Evolutionary conservation across 1,140 invertebrate genomes (phyloP), one percentile per base, ranked within the genome.

Genomic region (Cheumatopsyche charites): DNA sequence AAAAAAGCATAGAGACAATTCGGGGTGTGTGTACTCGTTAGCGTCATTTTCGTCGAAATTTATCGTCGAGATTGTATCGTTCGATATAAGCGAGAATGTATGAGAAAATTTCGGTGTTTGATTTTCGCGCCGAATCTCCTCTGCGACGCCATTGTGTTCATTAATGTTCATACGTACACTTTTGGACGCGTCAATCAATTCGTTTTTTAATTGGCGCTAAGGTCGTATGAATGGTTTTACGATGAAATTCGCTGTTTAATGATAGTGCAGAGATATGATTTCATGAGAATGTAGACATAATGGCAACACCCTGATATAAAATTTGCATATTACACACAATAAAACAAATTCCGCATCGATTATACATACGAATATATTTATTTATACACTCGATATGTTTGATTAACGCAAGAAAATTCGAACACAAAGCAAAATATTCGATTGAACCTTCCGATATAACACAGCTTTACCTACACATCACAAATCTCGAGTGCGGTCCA

Each of bases 91-190:
- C 29, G 29, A 3, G 29, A 9, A 36, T 11, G 55, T 58, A 58
- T 25, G 55, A 58, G 55, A 58, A 58, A 58, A 58, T 23, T 58
- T 58, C 25, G 13, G 21, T 47, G 43, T 47, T 47, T 47, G 43
- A 47, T 47, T 47, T 47, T 47, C 15, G 43, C 15, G 12, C 12
- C 12, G 11, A 12, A 15, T 13, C 43, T 3, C 4, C 15, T 47
- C 13, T 47, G 15, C 15, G 43, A 3, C 15, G 11, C 43, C 43
- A 47, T 47, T 47, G 43, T 47, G n/a, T n/a, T n/a, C n/a, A n/a
- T n/a, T n/a, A n/a, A n/a, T 47, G 11, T 47, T 12, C 15, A 13
- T n/a, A 6, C 43, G 4, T 47, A n/a, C 43, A 13, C 13, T 15
- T 12, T 15, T 3, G 15, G 15, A 47, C 43, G 15, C 15, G 43